Evolutionary conservation across 2,113 vertebrate species (phyloP).

Genomic region (Coptodon rendalli): DNA sequence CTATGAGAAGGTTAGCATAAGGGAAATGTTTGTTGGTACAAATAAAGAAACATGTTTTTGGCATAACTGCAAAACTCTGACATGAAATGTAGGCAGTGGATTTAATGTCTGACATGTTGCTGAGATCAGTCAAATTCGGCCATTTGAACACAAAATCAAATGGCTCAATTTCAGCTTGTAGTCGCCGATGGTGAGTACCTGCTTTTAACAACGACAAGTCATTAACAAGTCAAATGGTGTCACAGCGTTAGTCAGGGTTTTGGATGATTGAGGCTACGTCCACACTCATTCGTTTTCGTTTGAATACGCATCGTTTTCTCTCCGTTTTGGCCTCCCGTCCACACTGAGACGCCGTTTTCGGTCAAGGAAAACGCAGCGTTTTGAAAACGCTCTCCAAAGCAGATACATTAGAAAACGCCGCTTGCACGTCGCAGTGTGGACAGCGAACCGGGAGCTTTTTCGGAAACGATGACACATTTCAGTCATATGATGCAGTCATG

Average conservation of each 20-base stretch:
- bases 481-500: no score
- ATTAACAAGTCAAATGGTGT: neutral
- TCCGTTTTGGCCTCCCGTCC: neutral
- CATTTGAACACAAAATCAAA: neutral
- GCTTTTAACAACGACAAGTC: neutral
- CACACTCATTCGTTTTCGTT: neutral
- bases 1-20: neutral
- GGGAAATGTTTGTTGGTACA: neutral
- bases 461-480: no score
- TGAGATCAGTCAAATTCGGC: neutral
- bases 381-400: no score
- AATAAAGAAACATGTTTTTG: neutral
- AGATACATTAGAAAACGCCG: neutral
- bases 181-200: fast-evolving
- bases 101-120: neutral
- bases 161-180: neutral
- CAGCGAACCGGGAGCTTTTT: no score
- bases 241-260: neutral
- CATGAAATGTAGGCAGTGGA: neutral
- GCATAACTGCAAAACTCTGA: neutral
- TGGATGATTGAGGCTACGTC: neutral
- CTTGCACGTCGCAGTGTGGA: no score
- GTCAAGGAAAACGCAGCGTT: neutral
- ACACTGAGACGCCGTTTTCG: neutral
- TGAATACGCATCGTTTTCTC: neutral